phyloP scores from a whole-genome alignment of 2,888 invertebrate species.

The Cheilosia grossa region DNA sequence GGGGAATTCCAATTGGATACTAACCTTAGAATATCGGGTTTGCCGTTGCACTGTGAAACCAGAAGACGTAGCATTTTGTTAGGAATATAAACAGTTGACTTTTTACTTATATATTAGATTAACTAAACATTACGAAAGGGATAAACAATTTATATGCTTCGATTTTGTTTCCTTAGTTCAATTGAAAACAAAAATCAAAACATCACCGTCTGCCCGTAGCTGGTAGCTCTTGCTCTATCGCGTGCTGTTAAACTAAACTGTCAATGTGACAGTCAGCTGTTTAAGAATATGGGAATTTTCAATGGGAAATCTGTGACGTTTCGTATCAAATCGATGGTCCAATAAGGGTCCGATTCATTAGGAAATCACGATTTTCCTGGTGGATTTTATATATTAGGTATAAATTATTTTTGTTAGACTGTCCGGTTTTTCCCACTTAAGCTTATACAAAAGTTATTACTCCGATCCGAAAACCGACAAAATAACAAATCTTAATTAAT shows the following conservation, averaged over 20 bases:
- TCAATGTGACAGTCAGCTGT: conserved; percentile 64
- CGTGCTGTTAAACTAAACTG: conserved; percentile 30
- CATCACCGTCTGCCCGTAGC: conserved; percentile 28
- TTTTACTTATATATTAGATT: conserved; percentile 25
- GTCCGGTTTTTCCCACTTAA: too few species aligned
- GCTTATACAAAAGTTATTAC: too few species aligned
- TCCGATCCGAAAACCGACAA: too few species aligned
- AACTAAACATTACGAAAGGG: conserved; percentile 53
- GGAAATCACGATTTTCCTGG: too few species aligned
- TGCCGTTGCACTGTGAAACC: conserved; percentile 77
- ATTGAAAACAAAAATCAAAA: conserved; percentile 57
- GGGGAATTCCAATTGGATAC: conserved; percentile 43
- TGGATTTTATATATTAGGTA: too few species aligned
- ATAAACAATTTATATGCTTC: conserved; percentile 29
- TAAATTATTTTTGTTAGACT: too few species aligned
- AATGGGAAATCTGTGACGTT: conserved; percentile 3
- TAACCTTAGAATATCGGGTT: conserved; percentile 78
- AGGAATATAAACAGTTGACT: conserved; percentile 32
- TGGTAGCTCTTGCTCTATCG: not conserved
- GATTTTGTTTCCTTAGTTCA: conserved; percentile 18
- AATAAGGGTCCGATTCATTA: too few species aligned
- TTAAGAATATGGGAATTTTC: not conserved
- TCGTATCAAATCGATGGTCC: not conserved
- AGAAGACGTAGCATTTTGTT: conserved; percentile 79
- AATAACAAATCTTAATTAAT: too few species aligned